Percentiles rank a stretch among this genome's conserved stretches.
Conservation (phyloP, 2,113 vertebrate genomes). For the Oncorhynchus clarkii region DNA sequence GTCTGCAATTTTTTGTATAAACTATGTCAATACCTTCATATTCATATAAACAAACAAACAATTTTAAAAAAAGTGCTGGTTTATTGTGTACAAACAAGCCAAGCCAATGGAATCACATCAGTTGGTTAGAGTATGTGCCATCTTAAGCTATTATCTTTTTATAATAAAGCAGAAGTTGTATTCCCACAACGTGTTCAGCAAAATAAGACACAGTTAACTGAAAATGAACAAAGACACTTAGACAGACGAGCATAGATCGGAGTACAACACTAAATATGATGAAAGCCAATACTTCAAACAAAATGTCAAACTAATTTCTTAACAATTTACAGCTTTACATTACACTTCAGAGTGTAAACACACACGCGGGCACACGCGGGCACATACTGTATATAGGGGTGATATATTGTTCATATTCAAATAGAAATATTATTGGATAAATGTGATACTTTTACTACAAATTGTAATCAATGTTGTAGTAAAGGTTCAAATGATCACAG, state of each 20-base stretch:
- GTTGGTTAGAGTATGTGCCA: conserved; percentile 58
- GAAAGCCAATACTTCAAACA: conserved; percentile 56
- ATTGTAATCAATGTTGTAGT: conserved; percentile 34
- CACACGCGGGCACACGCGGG: neutral
- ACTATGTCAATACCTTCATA: conserved; percentile 60
- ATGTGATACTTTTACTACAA: conserved; percentile 35
- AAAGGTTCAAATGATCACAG: conserved; percentile 36
- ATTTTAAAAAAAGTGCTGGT: conserved; percentile 31
- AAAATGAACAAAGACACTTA: conserved; percentile 56
- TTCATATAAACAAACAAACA: conserved; percentile 67
- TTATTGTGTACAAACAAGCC: conserved; percentile 73
- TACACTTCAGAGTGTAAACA: conserved; percentile 6
- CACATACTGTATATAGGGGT: neutral
- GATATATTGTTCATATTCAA: conserved; percentile 46
- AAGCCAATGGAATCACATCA: conserved; percentile 64
- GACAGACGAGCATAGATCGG: conserved; percentile 66
- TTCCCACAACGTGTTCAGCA: conserved; percentile 52
- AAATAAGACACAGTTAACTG: conserved; percentile 51
- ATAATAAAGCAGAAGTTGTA: conserved; percentile 67
- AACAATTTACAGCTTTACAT: conserved; percentile 62
- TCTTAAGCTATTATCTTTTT: conserved; percentile 57
- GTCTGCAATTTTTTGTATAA: conserved; percentile 45
- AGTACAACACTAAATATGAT: conserved; percentile 61
- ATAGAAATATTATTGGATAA: conserved; percentile 50
- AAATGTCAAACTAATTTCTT: conserved; percentile 31